Base-by-base conservation (phyloP, 1,140 invertebrate genomes). In the Spodoptera litura region DNA sequence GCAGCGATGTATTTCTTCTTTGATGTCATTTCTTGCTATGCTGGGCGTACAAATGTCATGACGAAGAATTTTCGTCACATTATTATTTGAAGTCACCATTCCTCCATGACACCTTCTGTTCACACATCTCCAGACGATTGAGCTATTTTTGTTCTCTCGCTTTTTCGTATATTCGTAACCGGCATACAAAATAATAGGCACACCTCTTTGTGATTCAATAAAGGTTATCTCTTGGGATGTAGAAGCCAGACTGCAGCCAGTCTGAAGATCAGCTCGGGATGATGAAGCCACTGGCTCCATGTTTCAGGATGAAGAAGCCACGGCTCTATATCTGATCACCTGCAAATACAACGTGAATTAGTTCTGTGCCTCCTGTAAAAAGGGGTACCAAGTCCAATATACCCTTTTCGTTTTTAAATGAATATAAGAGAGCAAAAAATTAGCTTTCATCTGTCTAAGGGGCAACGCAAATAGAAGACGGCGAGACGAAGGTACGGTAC, bases 211-310 rank as follows among this genome's bases (percentile, higher is more conserved):
- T 52, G 51, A 52, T 52, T 52, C 51, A 52, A 52, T 52, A 52
- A 52, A 52, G 51, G 51, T 52, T 52, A 52, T 52, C 51, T 52
- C 51, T 52, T 52, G 51, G 51, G 51, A 52, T 52, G 51, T 52
- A 52, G 51, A 52, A 52, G 51, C 51, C 51, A 4, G 31, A 31
- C 31, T 31, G 31, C 31, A 31, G 31, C 31, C 31, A 52, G 51
- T 52, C 51, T 52, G 51, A 52, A 52, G 51, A 52, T 52, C 51
- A 52, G 51, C 51, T 52, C 51, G 51, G 51, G 51, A 52, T 52
- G 51, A 52, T 55, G 52, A 55, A 55, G 52, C 52, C 52, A 55
- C 52, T 55, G 52, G 52, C 52, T 55, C 52, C 52, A 55, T 55
- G 52, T 55, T 5, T 55, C 52, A 55, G 52, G 52, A 55, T 55